These are phyloP conservation scores for Tetranychus truncatus DNA, from an alignment of 2,888 invertebrate species.

Conservation along the genomic window DNA sequence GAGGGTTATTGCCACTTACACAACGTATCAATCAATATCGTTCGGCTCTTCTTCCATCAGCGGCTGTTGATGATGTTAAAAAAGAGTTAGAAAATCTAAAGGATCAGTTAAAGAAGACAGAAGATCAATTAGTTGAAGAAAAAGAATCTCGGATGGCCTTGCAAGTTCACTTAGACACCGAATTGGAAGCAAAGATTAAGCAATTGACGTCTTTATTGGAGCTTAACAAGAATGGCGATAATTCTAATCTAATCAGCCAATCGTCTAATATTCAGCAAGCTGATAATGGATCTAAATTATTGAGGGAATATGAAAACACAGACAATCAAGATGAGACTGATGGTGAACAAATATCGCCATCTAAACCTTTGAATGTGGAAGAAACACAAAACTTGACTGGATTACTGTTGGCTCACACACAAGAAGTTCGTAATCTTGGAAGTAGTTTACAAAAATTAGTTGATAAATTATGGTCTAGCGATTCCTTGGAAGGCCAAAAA, in stretches of 20 bases:
- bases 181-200: neutral
- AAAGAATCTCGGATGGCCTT: neutral
- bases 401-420: neutral
- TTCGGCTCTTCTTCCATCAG: neutral
- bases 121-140: neutral
- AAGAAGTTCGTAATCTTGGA: conserved; percentile 8
- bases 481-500: neutral
- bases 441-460: neutral
- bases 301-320: no score
- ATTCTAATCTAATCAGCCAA: neutral
- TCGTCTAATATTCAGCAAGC: no score
- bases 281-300: no score
- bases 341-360: neutral
- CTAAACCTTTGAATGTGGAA: neutral
- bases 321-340: neutral
- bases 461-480: neutral
- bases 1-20: neutral
- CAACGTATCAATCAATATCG: neutral
- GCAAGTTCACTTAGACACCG: neutral
- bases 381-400: neutral
- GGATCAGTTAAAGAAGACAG: neutral
- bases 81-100: neutral
- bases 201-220: neutral
- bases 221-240: neutral
- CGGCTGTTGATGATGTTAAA: neutral